phyloP scores from a whole-genome alignment of 2,797 vertebrate genomes.

The Platyrinchus mystaceus region DNA sequence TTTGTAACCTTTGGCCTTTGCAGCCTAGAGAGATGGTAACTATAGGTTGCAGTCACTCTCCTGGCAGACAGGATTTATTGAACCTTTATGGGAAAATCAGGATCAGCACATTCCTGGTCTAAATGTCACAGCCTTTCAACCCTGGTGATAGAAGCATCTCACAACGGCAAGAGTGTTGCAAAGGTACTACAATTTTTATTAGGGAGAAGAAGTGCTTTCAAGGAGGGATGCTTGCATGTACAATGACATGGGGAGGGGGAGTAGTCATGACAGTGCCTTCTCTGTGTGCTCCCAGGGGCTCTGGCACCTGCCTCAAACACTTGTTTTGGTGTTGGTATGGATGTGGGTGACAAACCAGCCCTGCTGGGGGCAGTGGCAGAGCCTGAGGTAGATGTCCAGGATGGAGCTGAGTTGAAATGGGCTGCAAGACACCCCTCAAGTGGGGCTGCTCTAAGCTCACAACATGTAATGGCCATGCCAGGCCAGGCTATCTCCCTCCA shows the following conservation, averaged over 20 bases:
- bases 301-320: background rate
- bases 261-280: background rate
- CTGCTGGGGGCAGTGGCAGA: background rate
- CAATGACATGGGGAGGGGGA: background rate
- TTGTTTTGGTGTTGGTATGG: accelerated
- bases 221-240: background rate
- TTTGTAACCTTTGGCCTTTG: background rate
- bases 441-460: background rate
- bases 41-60: background rate
- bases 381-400: background rate
- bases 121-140: background rate
- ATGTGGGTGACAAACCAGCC: background rate
- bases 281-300: background rate
- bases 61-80: background rate
- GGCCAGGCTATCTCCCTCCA: background rate
- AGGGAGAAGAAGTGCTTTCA: background rate
- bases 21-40: background rate
- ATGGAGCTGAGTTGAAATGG: background rate
- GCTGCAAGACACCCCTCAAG: accelerated
- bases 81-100: background rate
- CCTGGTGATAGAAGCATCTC: background rate
- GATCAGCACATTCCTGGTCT: background rate
- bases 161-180: background rate
- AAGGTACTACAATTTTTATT: background rate
- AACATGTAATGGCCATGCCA: accelerated